Evolutionary conservation across 2,113 vertebrate genomes (phyloP).

Genomic region (Neogale vison): DNA sequence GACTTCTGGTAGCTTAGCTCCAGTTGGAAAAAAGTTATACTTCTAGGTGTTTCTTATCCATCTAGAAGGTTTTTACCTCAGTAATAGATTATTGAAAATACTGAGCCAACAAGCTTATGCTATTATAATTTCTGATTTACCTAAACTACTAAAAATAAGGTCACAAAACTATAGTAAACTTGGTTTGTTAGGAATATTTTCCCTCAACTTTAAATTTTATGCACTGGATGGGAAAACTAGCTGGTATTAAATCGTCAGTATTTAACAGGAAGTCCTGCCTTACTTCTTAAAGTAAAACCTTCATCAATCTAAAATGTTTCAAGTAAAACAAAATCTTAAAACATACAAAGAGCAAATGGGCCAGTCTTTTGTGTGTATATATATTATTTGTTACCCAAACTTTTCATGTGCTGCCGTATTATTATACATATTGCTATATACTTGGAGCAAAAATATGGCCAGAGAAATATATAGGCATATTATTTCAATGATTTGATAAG

Average conservation of each 20-base stretch:
- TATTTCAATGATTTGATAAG: conserved; percentile 44
- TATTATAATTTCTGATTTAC: conserved; percentile 23
- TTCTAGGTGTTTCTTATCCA: not conserved
- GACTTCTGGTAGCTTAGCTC: not conserved
- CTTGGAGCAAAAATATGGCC: not conserved
- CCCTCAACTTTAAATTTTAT: not conserved
- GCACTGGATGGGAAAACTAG: not conserved
- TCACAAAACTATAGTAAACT: conserved; percentile 12
- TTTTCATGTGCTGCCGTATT: not conserved
- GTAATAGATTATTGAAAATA: not conserved
- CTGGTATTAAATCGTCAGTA: not conserved
- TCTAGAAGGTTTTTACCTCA: not conserved
- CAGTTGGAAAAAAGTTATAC: not conserved
- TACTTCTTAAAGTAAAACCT: not conserved
- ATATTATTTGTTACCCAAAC: not conserved
- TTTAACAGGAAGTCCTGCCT: not conserved
- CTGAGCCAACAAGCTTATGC: not conserved
- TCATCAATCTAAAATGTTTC: not conserved
- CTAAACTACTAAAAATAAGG: conserved; percentile 25
- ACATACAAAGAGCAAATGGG: not conserved
- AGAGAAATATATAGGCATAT: not conserved
- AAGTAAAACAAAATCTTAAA: conserved; percentile 15
- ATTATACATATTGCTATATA: not conserved
- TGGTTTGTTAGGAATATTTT: not conserved
- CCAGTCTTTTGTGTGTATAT: not conserved